These are phyloP conservation scores for Leptobrachium leishanense DNA, from an alignment of 2,113 vertebrate genomes.

Conservation along the genomic window DNA sequence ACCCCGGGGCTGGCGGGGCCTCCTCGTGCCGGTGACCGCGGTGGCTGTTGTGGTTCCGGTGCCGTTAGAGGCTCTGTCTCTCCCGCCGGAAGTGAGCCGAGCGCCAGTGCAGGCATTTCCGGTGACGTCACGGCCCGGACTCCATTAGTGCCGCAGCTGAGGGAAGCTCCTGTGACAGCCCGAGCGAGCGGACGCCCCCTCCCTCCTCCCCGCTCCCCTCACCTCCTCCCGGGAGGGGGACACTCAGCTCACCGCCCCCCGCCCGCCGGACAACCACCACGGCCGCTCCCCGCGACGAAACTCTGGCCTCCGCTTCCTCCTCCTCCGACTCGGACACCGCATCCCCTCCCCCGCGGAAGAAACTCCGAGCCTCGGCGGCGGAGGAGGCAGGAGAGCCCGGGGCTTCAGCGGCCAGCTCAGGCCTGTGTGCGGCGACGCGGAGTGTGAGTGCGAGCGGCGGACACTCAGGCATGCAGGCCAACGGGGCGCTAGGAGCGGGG, in stretches of 20 bases:
- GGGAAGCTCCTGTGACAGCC: conserved; percentile 53
- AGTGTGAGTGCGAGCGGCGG: conserved; percentile 67
- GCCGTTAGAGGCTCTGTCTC: conserved; percentile 48
- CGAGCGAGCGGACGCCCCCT: conserved; percentile 62
- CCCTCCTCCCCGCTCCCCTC: conserved; percentile 43
- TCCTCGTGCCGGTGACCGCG: no score
- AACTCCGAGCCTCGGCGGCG: conserved; percentile 83
- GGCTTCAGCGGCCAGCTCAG: conserved; percentile 67
- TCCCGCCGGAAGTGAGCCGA: conserved; percentile 64
- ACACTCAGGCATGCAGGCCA: conserved; percentile 84
- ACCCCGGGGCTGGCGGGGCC: no score
- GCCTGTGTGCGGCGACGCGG: conserved; percentile 42
- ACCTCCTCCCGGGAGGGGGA: conserved; percentile 31
- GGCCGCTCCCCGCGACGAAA: conserved; percentile 82
- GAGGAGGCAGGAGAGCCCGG: conserved; percentile 84
- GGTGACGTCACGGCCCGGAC: conserved; percentile 78
- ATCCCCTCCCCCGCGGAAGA: conserved; percentile 98
- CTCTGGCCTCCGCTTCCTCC: conserved; percentile 99
- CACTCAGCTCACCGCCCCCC: conserved; percentile 58
- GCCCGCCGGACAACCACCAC: conserved; percentile 88
- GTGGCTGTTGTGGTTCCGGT: neutral
- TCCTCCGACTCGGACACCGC: conserved; percentile 85
- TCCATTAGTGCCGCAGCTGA: conserved; percentile 72
- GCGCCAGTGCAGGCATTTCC: conserved; percentile 77
- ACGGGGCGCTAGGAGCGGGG: conserved; percentile 69